Conservation (phyloP, 1,140 invertebrate genomes). For the Halotydeus destructor region DNA sequence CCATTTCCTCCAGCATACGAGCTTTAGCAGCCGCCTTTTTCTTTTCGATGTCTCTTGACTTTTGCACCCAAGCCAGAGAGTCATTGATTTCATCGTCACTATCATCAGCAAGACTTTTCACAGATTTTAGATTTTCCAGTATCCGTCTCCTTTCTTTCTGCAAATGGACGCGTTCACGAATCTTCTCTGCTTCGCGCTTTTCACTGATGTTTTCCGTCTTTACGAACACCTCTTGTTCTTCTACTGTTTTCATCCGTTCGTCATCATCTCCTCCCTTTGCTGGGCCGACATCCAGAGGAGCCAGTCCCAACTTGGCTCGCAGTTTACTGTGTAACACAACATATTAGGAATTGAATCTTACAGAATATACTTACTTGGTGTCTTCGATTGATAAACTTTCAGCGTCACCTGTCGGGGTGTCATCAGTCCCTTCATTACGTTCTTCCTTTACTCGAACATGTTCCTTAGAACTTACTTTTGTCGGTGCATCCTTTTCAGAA, state of each 20-base stretch:
- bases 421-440: too few species aligned
- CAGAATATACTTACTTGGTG: too few species aligned
- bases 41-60: constrained; percentile 54
- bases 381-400: too few species aligned
- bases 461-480: too few species aligned
- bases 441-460: too few species aligned
- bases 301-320: constrained; percentile 73
- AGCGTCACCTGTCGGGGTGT: too few species aligned
- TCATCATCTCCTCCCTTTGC: constrained; percentile 17
- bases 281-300: constrained; percentile 48
- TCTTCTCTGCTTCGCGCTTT: constrained; percentile 51
- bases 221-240: constrained; percentile 21
- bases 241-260: constrained; percentile 19
- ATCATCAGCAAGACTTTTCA: constrained; percentile 11
- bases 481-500: too few species aligned
- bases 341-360: too few species aligned
- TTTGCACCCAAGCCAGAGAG: constrained; percentile 53
- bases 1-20: constrained; percentile 78
- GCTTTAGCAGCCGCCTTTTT: constrained; percentile 67
- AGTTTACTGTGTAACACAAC: constrained; percentile 33
- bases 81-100: constrained; percentile 29
- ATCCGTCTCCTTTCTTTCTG: constrained; percentile 13
- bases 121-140: constrained; percentile 12
- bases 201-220: constrained; percentile 42
- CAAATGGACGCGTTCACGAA: constrained; percentile 46